Evolutionary conservation across 2,888 invertebrate genomes (phyloP), one percentile per base, ranked within the genome.

Genomic region (Emmelina monodactyla): DNA sequence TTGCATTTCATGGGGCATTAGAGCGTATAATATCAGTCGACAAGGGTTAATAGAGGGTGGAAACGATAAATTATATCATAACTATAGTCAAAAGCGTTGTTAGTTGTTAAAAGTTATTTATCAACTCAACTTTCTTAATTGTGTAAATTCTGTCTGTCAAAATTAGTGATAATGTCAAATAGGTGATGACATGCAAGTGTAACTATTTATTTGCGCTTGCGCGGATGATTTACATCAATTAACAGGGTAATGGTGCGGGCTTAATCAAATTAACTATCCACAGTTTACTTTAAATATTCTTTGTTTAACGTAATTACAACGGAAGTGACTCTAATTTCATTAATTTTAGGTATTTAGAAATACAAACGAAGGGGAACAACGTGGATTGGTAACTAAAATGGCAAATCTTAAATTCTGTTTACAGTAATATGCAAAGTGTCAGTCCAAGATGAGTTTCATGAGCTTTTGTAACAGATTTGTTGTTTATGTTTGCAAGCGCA

Each of bases 201-300:
- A 22, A 32, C 37, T 32, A 38, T 22, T 25, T 11, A 22, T 34
- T 38, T 35, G 28, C 36, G 22, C 41, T 37, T 37, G 19, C 32
- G 33, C 22, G 38, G 35, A 29, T 46, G 52, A 51, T 53, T 53
- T 56, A 55, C 53, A 47, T 47, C 55, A 58, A 62, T 63, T 63
- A 63, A 52, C 45, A 45, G 40, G 12, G 49, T 60, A 62, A 62
- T 62, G 58, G 65, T 71, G 66, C 69, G 71, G 71, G 72, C 58
- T 53, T 56, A 59, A 57, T 68, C 66, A 58, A 57, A 58, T 68
- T 71, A 66, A 62, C 44, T 40, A 40, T 41, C 43, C 45, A 48
- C 45, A 34, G 39, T 40, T 43, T 42, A 44, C 39, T 45, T 41
- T 37, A 42, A 37, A 48, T 48, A 49, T 52, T 55, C 44, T 46